A percentile compares a stretch with the other conserved stretches of the same genome.
phyloP scores from a whole-genome alignment of 1,140 invertebrate genomes.

The Drosophila kohkoa region DNA sequence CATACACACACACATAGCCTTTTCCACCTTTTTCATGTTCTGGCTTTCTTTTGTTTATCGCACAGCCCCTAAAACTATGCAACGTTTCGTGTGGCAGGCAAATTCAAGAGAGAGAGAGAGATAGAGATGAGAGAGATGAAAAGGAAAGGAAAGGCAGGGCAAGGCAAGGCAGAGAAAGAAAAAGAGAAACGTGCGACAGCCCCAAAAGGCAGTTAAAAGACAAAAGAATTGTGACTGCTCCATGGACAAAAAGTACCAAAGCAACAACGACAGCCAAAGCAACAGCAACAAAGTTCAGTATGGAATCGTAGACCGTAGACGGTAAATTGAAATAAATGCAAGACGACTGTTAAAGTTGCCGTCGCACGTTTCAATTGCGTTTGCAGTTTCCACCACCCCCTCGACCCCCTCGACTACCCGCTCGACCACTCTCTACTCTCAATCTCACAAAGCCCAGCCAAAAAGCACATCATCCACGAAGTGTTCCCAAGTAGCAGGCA shows the following conservation, averaged over 20 bases:
- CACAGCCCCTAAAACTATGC: slow-evolving; percentile 29
- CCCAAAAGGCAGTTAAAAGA: slow-evolving; percentile 68
- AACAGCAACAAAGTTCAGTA: not conserved
- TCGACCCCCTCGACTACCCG: not conserved
- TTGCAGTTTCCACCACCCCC: slow-evolving; percentile 18
- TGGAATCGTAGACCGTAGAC: slow-evolving; percentile 46
- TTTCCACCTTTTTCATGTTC: not conserved
- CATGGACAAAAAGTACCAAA: slow-evolving; percentile 26
- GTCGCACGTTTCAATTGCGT: slow-evolving; percentile 78
- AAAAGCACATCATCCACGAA: slow-evolving; percentile 43
- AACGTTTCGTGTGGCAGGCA: slow-evolving; percentile 62
- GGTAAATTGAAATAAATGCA: slow-evolving; percentile 82
- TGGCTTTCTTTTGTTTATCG: slow-evolving; percentile 20
- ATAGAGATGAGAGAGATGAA: not conserved
- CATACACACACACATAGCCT: no score
- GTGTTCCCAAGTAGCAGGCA: slow-evolving; percentile 58
- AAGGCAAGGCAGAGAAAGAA: not conserved
- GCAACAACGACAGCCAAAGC: slow-evolving; percentile 5
- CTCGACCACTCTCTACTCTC: not conserved
- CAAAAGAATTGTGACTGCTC: slow-evolving; percentile 72
- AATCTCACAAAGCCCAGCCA: not conserved
- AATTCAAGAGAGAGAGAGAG: slow-evolving; percentile 44
- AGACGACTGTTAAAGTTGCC: slow-evolving; percentile 78
- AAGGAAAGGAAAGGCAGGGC: no score
- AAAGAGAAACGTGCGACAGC: slow-evolving; percentile 39